Evolutionary conservation across 1,140 invertebrate species (phyloP).

Genomic region (Anastatus disparis): DNA sequence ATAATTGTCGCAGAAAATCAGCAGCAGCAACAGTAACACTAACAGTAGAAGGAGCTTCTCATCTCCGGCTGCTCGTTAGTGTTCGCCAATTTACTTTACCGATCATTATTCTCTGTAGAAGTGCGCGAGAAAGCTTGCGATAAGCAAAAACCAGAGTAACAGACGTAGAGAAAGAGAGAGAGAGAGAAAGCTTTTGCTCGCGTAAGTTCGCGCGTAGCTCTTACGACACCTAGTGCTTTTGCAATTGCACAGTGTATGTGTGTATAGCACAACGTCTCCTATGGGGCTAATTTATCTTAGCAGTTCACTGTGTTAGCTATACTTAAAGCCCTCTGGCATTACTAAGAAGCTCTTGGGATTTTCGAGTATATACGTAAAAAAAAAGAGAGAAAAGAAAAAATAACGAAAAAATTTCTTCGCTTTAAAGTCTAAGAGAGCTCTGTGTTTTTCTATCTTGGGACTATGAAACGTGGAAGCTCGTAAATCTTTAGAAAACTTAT

Average conservation of each 20-base stretch:
- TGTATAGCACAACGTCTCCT: not conserved
- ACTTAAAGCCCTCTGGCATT: too few species aligned
- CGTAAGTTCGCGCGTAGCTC: not conserved
- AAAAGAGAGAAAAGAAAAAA: too few species aligned
- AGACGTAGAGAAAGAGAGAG: too few species aligned
- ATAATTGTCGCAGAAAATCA: not conserved
- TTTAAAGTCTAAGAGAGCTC: not conserved
- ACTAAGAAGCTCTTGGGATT: constrained; percentile 1
- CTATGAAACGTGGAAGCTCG: not conserved
- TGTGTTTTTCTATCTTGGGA: not conserved
- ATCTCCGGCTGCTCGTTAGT: constrained; percentile 14
- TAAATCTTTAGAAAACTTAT: too few species aligned
- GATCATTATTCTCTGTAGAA: constrained; percentile 19
- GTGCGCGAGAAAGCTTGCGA: constrained; percentile 4
- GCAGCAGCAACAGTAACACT: too few species aligned
- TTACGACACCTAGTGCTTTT: not conserved
- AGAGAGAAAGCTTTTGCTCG: not conserved
- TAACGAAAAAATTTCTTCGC: not conserved
- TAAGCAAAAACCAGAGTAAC: constrained; percentile 26
- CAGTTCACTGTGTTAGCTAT: not conserved
- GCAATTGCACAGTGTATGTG: constrained; percentile 3
- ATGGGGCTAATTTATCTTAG: constrained; percentile 21
- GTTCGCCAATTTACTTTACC: constrained; percentile 13
- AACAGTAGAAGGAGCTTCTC: not conserved
- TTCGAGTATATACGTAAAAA: too few species aligned